A percentile compares a stretch with the other conserved stretches of the same genome.
Evolutionary conservation across 2,888 invertebrate genomes (phyloP).

Genomic region (Acronicta psi): DNA sequence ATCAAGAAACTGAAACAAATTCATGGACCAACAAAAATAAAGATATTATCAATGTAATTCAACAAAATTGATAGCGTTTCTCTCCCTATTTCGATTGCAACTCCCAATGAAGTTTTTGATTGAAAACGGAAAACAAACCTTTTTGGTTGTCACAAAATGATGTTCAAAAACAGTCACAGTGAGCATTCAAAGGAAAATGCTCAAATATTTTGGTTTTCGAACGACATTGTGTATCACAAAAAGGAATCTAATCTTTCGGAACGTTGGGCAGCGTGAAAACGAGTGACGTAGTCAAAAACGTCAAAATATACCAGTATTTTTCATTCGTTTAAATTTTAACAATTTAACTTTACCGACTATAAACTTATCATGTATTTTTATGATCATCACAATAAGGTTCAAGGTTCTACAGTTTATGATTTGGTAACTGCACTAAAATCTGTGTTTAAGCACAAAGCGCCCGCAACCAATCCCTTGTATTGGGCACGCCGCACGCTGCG

Average conservation of each 20-base stretch:
- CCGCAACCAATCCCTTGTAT: constrained; percentile 64
- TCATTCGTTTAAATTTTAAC: constrained; percentile 48
- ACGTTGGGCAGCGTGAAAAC: constrained; percentile 49
- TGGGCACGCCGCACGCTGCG: constrained; percentile 53
- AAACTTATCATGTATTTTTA: neutral
- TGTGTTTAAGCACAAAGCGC: constrained; percentile 45
- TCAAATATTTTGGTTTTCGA: constrained; percentile 40
- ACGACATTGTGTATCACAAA: constrained; percentile 50
- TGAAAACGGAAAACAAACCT: constrained; percentile 29
- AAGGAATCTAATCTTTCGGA: constrained; percentile 44
- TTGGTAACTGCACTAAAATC: constrained; percentile 2
- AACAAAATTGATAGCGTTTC: neutral
- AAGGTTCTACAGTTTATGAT: neutral
- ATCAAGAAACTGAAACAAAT: no score
- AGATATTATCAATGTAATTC: neutral
- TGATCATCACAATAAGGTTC: neutral
- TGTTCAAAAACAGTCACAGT: constrained; percentile 31
- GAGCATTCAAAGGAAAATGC: constrained; percentile 32
- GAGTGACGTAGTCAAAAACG: constrained; percentile 49
- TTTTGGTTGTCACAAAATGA: constrained; percentile 17
- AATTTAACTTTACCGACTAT: neutral
- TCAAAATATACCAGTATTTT: constrained; percentile 54
- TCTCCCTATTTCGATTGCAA: constrained; percentile 6
- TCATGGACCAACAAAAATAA: no score
- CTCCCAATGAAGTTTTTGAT: constrained; percentile 22